phyloP scores from a whole-genome alignment of 2,797 vertebrate genomes.

The Parauchenoglanis punctatus region DNA sequence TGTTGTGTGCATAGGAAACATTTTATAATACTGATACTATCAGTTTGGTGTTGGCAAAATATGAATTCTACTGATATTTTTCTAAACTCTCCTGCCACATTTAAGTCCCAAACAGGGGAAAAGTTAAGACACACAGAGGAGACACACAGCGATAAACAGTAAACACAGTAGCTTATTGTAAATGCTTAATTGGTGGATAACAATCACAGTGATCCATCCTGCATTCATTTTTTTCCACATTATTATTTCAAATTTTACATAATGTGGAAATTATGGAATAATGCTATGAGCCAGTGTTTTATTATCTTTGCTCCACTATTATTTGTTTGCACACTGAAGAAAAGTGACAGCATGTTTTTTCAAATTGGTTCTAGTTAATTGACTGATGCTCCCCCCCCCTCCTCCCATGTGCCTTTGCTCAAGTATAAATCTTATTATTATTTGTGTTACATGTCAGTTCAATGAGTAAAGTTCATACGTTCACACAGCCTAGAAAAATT shows the following conservation, averaged over 20 bases:
- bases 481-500: neutral
- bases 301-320: neutral
- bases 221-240: neutral
- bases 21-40: conserved; percentile 3
- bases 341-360: neutral
- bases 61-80: neutral
- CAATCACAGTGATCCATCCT: neutral
- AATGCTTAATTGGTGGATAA: neutral
- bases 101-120: neutral
- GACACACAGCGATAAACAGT: too few species aligned
- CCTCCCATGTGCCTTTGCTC: neutral
- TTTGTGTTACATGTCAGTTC: neutral
- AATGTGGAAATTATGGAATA: neutral
- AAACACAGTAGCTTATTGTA: neutral
- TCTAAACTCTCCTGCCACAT: too few species aligned
- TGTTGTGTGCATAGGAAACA: neutral
- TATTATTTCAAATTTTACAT: neutral
- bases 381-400: neutral
- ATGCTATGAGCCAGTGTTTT: neutral
- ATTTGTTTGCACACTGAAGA: neutral
- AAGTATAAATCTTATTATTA: neutral
- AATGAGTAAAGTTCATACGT: neutral
- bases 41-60: neutral
- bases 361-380: neutral
- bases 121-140: too few species aligned